A percentile compares a stretch with the other conserved stretches of the same genome.
Conservation (phyloP, 2,888 invertebrate genomes). For the Lithophane socia region DNA sequence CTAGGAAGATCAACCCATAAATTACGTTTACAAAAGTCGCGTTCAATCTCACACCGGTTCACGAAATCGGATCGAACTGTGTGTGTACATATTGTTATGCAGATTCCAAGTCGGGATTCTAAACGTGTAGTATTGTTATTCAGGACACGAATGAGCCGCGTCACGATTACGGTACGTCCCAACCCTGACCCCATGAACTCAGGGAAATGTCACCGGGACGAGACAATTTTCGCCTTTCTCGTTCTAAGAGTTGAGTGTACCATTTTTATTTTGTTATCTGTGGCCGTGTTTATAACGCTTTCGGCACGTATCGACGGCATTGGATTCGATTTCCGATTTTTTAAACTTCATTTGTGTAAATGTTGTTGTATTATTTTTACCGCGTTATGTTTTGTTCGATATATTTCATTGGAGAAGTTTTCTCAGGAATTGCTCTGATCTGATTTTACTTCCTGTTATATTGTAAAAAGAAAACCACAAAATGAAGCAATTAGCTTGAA, state of each 20-base stretch:
- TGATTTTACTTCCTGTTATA: slow-evolving; percentile 6
- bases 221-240: slow-evolving; percentile 67
- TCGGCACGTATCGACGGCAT: slow-evolving; percentile 42
- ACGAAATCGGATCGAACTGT: slow-evolving; percentile 65
- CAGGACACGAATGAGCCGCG: slow-evolving; percentile 80
- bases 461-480: not conserved
- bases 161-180: slow-evolving; percentile 79
- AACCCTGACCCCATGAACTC: slow-evolving; percentile 89
- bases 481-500: slow-evolving; percentile 7
- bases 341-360: slow-evolving; percentile 45
- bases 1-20: slow-evolving; percentile 44
- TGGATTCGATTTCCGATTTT: slow-evolving; percentile 47
- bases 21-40: slow-evolving; percentile 57
- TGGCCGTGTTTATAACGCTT: slow-evolving; percentile 56
- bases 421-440: not conserved
- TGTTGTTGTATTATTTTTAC: slow-evolving; percentile 39
- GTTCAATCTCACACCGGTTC: slow-evolving; percentile 58
- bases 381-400: slow-evolving; percentile 7
- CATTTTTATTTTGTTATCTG: slow-evolving; percentile 63
- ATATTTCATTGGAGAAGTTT: not conserved
- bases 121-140: slow-evolving; percentile 83
- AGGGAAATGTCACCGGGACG: slow-evolving; percentile 82
- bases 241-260: slow-evolving; percentile 48
- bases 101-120: slow-evolving; percentile 78
- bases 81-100: slow-evolving; percentile 76